Conservation (phyloP, 1,140 invertebrate genomes). For the Cydia fagiglandana region DNA sequence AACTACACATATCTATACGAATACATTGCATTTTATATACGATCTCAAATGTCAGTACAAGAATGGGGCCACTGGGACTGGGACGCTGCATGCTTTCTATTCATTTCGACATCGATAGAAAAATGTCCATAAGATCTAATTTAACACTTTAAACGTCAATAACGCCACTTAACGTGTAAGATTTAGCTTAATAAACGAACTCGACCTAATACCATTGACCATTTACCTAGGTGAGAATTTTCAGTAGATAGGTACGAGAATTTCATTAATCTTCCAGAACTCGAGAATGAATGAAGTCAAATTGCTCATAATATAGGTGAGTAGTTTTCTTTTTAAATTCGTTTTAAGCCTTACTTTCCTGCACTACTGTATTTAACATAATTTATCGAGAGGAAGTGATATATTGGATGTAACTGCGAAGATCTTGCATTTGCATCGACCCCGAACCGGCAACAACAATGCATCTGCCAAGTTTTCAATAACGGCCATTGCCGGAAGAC, state of each 20-base stretch:
- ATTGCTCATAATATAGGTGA: too few species aligned
- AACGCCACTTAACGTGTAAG: too few species aligned
- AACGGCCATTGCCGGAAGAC: not conserved
- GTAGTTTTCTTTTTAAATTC: too few species aligned
- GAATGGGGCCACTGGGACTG: slow-evolving; percentile 4
- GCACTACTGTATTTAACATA: too few species aligned
- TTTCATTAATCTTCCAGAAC: too few species aligned
- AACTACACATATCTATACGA: not conserved
- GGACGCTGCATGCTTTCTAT: not conserved
- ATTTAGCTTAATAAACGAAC: too few species aligned
- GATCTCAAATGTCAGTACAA: not conserved
- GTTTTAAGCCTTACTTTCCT: too few species aligned
- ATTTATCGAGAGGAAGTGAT: not conserved
- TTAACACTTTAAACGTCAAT: not conserved
- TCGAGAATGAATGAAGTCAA: too few species aligned
- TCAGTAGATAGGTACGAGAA: too few species aligned
- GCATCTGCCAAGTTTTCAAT: slow-evolving; percentile 9
- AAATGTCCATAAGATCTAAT: not conserved
- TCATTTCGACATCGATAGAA: not conserved
- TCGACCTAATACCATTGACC: too few species aligned
- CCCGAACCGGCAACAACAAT: not conserved
- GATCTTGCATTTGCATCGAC: not conserved
- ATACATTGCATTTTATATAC: not conserved
- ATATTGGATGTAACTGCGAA: not conserved
- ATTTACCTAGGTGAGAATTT: too few species aligned